phyloP scores from a whole-genome alignment of 1,140 invertebrate genomes.

The Trichomalopsis sarcophagae region DNA sequence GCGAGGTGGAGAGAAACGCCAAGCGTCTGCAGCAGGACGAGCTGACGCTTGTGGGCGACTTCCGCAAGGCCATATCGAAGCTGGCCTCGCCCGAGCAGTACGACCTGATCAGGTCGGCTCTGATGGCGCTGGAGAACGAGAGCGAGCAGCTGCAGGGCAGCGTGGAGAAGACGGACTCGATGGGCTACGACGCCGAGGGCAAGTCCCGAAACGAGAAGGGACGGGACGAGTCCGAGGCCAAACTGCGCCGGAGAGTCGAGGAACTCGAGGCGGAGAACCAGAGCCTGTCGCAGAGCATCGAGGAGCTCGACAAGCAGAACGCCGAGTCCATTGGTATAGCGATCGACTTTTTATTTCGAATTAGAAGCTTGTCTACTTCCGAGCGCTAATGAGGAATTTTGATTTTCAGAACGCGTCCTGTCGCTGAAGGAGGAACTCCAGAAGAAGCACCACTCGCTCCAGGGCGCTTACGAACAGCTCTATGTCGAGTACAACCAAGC shows the following conservation, averaged over 20 bases:
- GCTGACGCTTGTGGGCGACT: conserved; percentile 65
- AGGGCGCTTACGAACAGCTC: conserved; percentile 69
- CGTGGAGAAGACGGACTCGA: conserved; percentile 53
- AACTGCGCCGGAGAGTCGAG: conserved; percentile 72
- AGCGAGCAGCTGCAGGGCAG: conserved; percentile 60
- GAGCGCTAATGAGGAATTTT: neutral
- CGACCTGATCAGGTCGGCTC: conserved; percentile 68
- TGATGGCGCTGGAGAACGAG: conserved; percentile 73
- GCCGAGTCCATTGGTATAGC: conserved; percentile 77
- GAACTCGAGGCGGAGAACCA: conserved; percentile 74
- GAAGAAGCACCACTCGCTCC: conserved; percentile 74
- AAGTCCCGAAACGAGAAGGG: conserved; percentile 40
- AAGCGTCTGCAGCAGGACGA: conserved; percentile 69
- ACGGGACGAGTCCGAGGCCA: conserved; percentile 57
- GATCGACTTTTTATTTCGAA: neutral
- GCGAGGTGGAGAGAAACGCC: conserved; percentile 66
- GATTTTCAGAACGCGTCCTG: conserved; percentile 76
- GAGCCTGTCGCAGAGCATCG: conserved; percentile 77
- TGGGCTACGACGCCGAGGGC: conserved; percentile 59
- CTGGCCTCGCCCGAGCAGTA: conserved; percentile 70
- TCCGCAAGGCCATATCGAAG: conserved; percentile 69
- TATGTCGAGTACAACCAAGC: conserved; percentile 69
- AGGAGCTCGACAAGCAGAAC: conserved; percentile 85
- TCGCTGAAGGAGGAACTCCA: conserved; percentile 79
- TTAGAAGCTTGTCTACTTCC: neutral